Conservation (phyloP, 2,797 vertebrate species). For the Bucorvus abyssinicus region DNA sequence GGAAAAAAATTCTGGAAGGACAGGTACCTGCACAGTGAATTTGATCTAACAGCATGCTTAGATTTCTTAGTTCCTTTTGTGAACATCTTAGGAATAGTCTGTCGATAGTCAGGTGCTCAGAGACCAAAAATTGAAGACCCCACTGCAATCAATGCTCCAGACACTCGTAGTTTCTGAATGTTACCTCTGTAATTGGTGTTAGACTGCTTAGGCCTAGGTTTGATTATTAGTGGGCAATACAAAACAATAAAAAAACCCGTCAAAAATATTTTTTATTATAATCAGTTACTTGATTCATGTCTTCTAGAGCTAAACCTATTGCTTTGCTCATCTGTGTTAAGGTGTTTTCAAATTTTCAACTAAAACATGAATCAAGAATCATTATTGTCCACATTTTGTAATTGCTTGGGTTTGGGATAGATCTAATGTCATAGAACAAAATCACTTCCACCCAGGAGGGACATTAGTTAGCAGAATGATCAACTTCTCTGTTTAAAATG, state of each 20-base stretch:
- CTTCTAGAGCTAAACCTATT: background rate
- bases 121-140: background rate
- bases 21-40: background rate
- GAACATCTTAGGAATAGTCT: background rate
- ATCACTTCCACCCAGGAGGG: background rate
- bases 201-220: background rate
- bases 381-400: background rate
- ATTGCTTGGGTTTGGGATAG: background rate
- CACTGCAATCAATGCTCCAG: background rate
- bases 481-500: background rate
- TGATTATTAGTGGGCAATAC: background rate
- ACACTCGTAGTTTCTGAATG: background rate
- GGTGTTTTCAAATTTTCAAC: background rate
- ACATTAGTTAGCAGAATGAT: background rate
- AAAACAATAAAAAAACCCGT: background rate
- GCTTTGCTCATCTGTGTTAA: background rate
- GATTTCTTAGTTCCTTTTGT: background rate
- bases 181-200: background rate
- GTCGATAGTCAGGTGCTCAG: rapidly evolving
- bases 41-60: background rate
- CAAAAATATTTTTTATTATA: background rate
- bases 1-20: background rate
- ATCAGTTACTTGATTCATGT: background rate
- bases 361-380: background rate
- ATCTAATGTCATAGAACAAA: background rate